Percentiles rank a stretch among this genome's conserved stretches.
These are phyloP conservation scores for Xestia rhomboidea DNA, from an alignment of 2,888 invertebrate species.

Conservation along the genomic window DNA sequence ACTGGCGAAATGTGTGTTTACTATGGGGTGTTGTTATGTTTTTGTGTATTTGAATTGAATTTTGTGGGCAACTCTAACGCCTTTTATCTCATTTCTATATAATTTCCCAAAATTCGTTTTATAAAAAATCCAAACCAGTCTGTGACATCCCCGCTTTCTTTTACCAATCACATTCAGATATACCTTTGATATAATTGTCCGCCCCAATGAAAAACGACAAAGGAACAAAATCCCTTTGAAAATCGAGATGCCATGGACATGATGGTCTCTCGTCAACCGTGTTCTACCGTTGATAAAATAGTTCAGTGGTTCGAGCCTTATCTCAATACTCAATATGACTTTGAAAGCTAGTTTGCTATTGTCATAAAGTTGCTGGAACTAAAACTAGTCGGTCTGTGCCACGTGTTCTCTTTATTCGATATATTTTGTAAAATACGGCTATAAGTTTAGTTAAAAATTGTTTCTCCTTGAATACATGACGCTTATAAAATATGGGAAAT, in stretches of 20 bases:
- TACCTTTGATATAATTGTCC: conserved; percentile 63
- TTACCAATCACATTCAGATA: conserved; percentile 58
- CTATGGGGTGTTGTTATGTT: too few relatives aligned
- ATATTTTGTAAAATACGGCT: not conserved
- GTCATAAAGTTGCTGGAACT: conserved; percentile 12
- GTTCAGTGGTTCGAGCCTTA: conserved; percentile 33
- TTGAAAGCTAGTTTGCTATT: conserved; percentile 8
- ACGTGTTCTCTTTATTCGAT: not conserved
- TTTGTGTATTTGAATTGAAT: not conserved
- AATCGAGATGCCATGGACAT: conserved; percentile 51
- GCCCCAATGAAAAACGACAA: conserved; percentile 57
- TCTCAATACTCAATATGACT: conserved; percentile 28
- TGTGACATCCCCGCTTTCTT: conserved; percentile 37
- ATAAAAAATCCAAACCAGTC: not conserved
- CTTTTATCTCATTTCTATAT: not conserved
- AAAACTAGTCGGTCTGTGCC: conserved; percentile 1
- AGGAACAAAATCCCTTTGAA: conserved; percentile 58
- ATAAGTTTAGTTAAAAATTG: not conserved
- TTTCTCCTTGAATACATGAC: not conserved
- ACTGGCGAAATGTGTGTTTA: too few relatives aligned
- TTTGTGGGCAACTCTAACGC: not conserved
- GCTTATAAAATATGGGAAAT: not conserved
- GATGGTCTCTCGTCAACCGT: conserved; percentile 32
- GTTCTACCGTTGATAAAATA: conserved; percentile 42
- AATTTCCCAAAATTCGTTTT: not conserved